Conservation (phyloP, 1,140 invertebrate species). For the Dreissena polymorpha region DNA sequence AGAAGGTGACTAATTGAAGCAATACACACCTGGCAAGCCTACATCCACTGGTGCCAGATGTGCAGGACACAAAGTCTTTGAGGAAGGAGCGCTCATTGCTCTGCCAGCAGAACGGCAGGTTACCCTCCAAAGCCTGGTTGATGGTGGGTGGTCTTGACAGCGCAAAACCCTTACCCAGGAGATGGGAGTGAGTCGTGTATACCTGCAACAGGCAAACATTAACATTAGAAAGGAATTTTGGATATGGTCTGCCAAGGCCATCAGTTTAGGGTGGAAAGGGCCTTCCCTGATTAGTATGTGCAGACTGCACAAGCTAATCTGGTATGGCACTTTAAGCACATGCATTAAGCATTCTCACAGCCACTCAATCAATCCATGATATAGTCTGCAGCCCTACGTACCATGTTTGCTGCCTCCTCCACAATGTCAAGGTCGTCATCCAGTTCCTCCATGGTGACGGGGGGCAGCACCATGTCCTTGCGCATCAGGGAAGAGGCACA, state of each 20-base stretch:
- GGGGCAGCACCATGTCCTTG: slow-evolving; percentile 89
- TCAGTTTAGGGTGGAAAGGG: too few species aligned
- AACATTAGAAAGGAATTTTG: background rate
- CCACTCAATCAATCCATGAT: too few species aligned
- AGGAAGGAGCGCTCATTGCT: slow-evolving; percentile 97
- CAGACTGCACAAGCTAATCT: too few species aligned
- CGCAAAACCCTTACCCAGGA: slow-evolving; percentile 95
- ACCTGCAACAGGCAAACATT: slow-evolving; percentile 77
- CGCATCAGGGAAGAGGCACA: slow-evolving; percentile 94
- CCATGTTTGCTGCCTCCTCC: slow-evolving; percentile 85
- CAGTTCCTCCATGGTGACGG: slow-evolving; percentile 84
- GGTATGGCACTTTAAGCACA: too few species aligned
- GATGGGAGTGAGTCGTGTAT: slow-evolving; percentile 86
- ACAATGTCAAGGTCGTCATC: slow-evolving; percentile 87
- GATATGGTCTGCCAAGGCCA: too few species aligned
- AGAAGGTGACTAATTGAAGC: too few species aligned
- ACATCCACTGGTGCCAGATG: slow-evolving; percentile 92
- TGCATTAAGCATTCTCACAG: too few species aligned
- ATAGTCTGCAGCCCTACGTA: slow-evolving; percentile 52
- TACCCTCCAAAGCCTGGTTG: slow-evolving; percentile 93
- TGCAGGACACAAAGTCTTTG: slow-evolving; percentile 93
- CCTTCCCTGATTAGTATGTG: too few species aligned
- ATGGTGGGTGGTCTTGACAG: slow-evolving; percentile 91
- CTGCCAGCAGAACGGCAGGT: slow-evolving; percentile 88
- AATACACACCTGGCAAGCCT: slow-evolving; percentile 85